Percentiles rank a stretch among this genome's conserved stretches.
Conservation (phyloP, 2,113 vertebrate species). For the Takifugu flavidus region DNA sequence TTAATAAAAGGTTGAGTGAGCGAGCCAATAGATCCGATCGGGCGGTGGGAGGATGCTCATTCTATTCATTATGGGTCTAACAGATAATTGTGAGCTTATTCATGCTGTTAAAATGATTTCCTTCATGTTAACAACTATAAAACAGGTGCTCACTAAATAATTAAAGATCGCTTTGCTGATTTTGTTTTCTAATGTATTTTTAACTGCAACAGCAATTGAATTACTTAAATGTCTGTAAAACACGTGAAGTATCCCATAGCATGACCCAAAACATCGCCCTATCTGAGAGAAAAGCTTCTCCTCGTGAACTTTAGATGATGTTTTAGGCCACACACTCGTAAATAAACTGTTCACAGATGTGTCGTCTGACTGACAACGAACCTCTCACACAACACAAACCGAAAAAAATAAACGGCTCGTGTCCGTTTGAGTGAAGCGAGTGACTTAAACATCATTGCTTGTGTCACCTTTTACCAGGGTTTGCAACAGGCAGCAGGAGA, state of each 20-base stretch:
- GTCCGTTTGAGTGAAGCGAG: constrained; percentile 20
- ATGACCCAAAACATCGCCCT: no score
- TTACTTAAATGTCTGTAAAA: no score
- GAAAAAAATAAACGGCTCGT: constrained; percentile 12
- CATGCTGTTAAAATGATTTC: constrained; percentile 17
- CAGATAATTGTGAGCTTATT: constrained; percentile 30
- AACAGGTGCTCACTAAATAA: constrained; percentile 2
- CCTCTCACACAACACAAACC: constrained; percentile 8
- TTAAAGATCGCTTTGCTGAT: no score
- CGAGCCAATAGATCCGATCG: constrained; percentile 1
- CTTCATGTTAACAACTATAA: not conserved
- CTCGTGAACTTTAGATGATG: no score
- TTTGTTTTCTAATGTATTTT: no score
- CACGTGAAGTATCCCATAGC: no score
- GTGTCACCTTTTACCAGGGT: constrained; percentile 59
- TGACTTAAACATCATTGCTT: constrained; percentile 63
- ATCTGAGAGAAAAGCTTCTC: no score
- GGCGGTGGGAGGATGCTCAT: constrained; percentile 49
- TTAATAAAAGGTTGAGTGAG: not conserved
- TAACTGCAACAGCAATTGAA: no score
- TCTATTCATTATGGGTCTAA: constrained; percentile 5
- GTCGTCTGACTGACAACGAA: constrained; percentile 18
- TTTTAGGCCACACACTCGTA: no score
- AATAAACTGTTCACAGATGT: not conserved
- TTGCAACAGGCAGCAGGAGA: constrained; percentile 46